Conservation (phyloP, 2,113 vertebrate species). For the Anser cygnoides region DNA sequence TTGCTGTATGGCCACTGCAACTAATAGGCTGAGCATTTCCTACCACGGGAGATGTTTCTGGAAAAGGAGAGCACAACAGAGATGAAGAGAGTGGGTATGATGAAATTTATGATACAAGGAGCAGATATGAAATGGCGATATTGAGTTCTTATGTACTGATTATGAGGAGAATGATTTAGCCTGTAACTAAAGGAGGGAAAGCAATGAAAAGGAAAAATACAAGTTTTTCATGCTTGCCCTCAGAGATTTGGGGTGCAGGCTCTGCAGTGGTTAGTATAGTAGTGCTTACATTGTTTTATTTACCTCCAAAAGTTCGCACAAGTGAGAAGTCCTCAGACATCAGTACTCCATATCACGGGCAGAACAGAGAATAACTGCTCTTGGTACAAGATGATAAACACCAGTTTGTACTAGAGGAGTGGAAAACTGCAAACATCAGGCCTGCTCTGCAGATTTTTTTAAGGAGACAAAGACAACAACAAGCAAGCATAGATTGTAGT, state of each 20-base stretch:
- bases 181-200: background rate
- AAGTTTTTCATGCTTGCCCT: background rate
- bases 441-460: background rate
- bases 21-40: background rate
- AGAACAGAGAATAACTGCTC: background rate
- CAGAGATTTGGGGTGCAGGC: background rate
- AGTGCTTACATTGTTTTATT: background rate
- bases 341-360: no score
- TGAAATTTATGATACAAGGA: background rate
- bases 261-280: rapidly evolving
- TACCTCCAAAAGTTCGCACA: background rate
- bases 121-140: background rate
- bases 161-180: background rate
- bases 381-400: background rate
- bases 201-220: background rate
- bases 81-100: background rate
- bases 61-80: background rate
- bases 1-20: background rate
- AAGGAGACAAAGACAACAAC: background rate
- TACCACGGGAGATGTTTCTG: background rate
- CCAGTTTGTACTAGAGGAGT: background rate
- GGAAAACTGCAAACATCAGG: background rate
- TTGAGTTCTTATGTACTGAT: background rate
- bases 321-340: background rate
- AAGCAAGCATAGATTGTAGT: background rate